Evolutionary conservation across 2,113 vertebrate genomes (phyloP).

Genomic region (Orycteropus afer): DNA sequence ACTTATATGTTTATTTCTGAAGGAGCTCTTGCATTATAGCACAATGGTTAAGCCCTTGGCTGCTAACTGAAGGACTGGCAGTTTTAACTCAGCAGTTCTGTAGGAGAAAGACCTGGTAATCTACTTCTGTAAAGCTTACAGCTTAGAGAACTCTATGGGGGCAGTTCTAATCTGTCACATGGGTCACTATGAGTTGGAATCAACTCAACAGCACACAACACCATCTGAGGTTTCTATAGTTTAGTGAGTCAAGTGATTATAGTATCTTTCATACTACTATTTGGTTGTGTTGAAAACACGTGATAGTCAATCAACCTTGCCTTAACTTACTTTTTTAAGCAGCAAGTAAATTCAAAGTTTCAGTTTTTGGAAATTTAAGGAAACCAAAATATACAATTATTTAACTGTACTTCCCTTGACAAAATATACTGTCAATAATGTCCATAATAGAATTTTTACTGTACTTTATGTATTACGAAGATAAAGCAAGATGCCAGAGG

Average conservation of each 20-base stretch:
- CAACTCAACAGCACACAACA: neutral
- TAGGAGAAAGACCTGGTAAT: no score
- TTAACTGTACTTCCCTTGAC: neutral
- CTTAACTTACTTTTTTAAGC: conserved; percentile 35
- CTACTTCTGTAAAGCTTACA: neutral
- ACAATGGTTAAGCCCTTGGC: neutral
- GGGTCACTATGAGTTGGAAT: neutral
- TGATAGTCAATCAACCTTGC: neutral
- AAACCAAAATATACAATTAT: conserved; percentile 18
- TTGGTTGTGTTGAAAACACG: neutral
- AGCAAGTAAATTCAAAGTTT: conserved; percentile 10
- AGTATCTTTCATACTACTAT: neutral
- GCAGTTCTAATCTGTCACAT: neutral
- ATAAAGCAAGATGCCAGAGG: neutral
- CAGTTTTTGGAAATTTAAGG: conserved; percentile 25
- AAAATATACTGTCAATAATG: conserved; percentile 32
- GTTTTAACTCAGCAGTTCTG: neutral
- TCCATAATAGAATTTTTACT: neutral
- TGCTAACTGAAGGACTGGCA: neutral
- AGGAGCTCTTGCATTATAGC: neutral
- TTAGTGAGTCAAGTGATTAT: neutral
- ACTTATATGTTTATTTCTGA: neutral
- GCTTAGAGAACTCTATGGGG: neutral
- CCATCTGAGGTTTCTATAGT: neutral
- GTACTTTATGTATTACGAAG: neutral